Evolutionary conservation across 2,888 invertebrate species (phyloP).

Genomic region (Rapana venosa): DNA sequence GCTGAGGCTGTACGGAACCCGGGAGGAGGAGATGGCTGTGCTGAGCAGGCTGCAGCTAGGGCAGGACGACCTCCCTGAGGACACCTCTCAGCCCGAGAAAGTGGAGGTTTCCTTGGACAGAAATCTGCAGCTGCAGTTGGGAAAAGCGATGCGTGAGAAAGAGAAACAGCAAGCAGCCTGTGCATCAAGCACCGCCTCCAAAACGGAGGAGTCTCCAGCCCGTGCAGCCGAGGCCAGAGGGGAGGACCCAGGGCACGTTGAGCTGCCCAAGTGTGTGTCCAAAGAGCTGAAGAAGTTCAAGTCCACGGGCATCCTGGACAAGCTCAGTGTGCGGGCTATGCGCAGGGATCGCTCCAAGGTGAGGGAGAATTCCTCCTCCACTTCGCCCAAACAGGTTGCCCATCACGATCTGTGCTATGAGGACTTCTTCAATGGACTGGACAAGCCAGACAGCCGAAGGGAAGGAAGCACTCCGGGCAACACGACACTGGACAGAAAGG

Average conservation of each 20-base stretch:
- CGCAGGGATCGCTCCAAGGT: slow-evolving; percentile 69
- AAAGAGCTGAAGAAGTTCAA: slow-evolving; percentile 64
- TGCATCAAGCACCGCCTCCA: not conserved
- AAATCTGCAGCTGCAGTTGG: slow-evolving; percentile 50
- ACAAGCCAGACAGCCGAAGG: not conserved
- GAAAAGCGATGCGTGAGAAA: not conserved
- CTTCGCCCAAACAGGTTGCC: slow-evolving; percentile 57
- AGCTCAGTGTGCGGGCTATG: slow-evolving; percentile 66
- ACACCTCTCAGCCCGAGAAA: slow-evolving; percentile 32
- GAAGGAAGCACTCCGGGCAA: not conserved
- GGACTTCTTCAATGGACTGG: slow-evolving; percentile 54
- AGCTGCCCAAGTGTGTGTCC: slow-evolving; percentile 65
- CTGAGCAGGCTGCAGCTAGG: slow-evolving; percentile 46
- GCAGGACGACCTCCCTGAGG: slow-evolving; percentile 9
- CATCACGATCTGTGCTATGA: slow-evolving; percentile 64
- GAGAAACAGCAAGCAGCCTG: not conserved
- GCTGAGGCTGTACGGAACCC: slow-evolving; percentile 61
- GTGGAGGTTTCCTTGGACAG: slow-evolving; percentile 55
- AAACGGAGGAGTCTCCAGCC: not conserved
- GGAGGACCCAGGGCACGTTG: slow-evolving; percentile 43
- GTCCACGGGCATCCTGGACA: slow-evolving; percentile 65
- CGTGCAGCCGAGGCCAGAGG: not conserved
- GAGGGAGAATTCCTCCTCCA: slow-evolving; percentile 65
- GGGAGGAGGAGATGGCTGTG: slow-evolving; percentile 64
- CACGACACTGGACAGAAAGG: too few relatives aligned